These are phyloP conservation scores for Orthosia gracilis DNA, from an alignment of 2,888 invertebrate genomes.

Conservation along the genomic window DNA sequence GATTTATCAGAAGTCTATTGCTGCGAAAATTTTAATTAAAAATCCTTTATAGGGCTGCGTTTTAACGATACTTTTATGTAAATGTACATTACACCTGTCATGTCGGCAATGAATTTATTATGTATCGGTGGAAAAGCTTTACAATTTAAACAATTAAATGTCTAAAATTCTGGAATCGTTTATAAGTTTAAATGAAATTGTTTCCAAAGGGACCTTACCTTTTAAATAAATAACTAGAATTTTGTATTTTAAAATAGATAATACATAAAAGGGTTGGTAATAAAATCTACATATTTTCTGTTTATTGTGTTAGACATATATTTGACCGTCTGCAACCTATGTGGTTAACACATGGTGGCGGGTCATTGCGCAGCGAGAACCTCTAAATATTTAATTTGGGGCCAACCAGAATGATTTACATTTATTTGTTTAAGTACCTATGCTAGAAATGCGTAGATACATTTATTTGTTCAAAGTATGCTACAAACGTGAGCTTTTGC, in stretches of 20 bases:
- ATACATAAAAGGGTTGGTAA: constrained; percentile 18
- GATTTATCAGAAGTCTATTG: constrained; percentile 69
- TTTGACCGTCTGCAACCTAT: constrained; percentile 47
- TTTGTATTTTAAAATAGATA: constrained; percentile 25
- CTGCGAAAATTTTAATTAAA: constrained; percentile 77
- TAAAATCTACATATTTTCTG: constrained; percentile 13
- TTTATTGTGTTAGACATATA: constrained; percentile 34
- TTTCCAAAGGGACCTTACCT: neutral
- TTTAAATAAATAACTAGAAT: constrained; percentile 1
- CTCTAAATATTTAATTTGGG: constrained; percentile 34
- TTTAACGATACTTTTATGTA: constrained; percentile 78
- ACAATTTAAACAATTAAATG: neutral
- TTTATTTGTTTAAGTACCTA: constrained; percentile 9
- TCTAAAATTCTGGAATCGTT: constrained; percentile 22
- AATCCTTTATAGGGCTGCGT: constrained; percentile 68
- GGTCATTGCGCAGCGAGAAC: constrained; percentile 25
- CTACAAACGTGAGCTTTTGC: neutral
- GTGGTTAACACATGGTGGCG: constrained; percentile 1
- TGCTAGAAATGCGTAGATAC: constrained; percentile 1
- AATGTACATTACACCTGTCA: constrained; percentile 70
- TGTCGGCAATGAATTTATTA: constrained; percentile 41
- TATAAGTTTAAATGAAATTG: constrained; percentile 8
- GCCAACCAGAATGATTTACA: constrained; percentile 4
- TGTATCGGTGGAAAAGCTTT: constrained; percentile 14
- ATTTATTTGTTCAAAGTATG: constrained; percentile 15